Conservation (phyloP, 2,888 invertebrate species). For the Cephus spinipes region DNA sequence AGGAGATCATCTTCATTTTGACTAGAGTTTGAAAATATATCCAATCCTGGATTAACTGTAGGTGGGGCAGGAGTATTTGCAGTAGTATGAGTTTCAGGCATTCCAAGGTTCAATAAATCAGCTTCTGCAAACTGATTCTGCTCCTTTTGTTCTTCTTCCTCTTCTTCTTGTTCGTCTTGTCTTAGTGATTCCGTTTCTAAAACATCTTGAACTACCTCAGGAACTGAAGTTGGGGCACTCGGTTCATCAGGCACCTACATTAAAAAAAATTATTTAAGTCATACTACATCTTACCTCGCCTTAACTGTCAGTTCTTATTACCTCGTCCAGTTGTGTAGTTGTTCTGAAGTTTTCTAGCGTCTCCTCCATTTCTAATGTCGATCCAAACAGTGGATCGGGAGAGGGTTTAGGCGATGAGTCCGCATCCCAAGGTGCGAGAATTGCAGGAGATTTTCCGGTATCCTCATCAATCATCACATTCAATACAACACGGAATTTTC, state of each 20-base stretch:
- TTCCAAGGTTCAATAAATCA: conserved; percentile 61
- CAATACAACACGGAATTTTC: conserved; percentile 76
- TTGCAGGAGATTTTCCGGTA: conserved; percentile 74
- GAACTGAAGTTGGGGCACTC: conserved; percentile 12
- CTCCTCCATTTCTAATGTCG: conserved; percentile 84
- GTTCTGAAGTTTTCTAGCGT: conserved; percentile 80
- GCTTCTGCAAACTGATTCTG: conserved; percentile 52
- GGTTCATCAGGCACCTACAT: conserved; percentile 23
- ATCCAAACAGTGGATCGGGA: conserved; percentile 77
- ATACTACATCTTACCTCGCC: not conserved
- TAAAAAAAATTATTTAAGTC: not conserved
- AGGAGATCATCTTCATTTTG: conserved; percentile 55
- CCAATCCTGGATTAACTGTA: conserved; percentile 43
- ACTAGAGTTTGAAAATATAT: conserved; percentile 56
- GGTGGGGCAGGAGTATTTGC: conserved; percentile 26
- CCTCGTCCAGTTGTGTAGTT: conserved; percentile 62
- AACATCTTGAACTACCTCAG: conserved; percentile 3
- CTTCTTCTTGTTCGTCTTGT: conserved; percentile 24
- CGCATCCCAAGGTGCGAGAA: conserved; percentile 82
- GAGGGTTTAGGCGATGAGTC: conserved; percentile 72
- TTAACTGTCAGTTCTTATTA: conserved; percentile 51
- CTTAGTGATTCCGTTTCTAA: conserved; percentile 10
- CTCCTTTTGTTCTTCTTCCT: conserved; percentile 20
- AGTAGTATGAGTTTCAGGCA: conserved; percentile 30
- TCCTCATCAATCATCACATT: conserved; percentile 80